Base-by-base conservation (phyloP, 37 sponge, comb jelly and placozoan genomes). In the Theonella swinhoei region DNA sequence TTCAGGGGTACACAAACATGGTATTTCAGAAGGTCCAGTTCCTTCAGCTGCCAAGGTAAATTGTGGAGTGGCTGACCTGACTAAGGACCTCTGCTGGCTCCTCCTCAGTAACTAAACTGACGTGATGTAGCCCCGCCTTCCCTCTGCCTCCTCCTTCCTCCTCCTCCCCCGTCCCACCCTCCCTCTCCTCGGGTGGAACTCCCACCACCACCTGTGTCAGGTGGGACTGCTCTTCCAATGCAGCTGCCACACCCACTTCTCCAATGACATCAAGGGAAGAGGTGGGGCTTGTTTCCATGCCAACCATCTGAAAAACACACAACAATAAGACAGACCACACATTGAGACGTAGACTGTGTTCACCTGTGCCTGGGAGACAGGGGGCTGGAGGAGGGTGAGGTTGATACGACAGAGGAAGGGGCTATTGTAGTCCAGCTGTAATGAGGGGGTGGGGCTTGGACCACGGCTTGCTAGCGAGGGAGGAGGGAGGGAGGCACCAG, bases 121-220 rank as follows among this genome's bases (percentile, higher is more conserved):
- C 59, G n/a, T n/a, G n/a, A n/a, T n/a, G n/a, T 65, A 14, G 54
- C 36, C 7, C 54, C 54, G 54, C 69, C n/a, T n/a, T n/a, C n/a
- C n/a, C n/a, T n/a, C n/a, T n/a, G n/a, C n/a, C n/a, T n/a, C n/a
- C n/a, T 38, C 39, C 80, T 5, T 33, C 62, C 37, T 72, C 39
- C 40, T 54, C 75, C 4, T 70, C 77, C 80, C n/a, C n/a, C n/a
- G n/a, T n/a, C n/a, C n/a, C n/a, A n/a, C n/a, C n/a, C n/a, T 79
- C 87, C n/a, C 76, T 76, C 22, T 58, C 60, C 37, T 78, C 78
- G 4, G 35, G 33, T 0, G 61, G n/a, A 26, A 59, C 42, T 37
- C 83, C 88, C 37, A 82, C 83, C 41, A 36, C 64, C 28, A 88
- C 77, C 43, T 61, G 54, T 1, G 88, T 88, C 83, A 88, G 64